Evolutionary conservation across 1,140 invertebrate species (phyloP).

Genomic region (Galleria mellonella): DNA sequence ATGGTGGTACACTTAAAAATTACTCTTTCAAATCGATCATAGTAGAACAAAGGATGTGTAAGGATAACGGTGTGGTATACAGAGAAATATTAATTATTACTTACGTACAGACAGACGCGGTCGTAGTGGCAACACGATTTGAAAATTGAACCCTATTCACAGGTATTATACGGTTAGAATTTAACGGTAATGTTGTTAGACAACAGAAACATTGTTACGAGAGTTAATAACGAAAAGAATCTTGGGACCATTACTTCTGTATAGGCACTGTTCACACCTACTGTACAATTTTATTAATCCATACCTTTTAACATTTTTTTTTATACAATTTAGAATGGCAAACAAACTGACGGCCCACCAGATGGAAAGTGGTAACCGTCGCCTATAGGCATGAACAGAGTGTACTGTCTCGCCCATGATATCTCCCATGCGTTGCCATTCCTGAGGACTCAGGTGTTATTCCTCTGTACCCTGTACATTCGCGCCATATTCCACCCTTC

Average conservation of each 20-base stretch:
- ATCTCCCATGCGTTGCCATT: no score
- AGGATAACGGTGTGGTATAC: slow-evolving; percentile 33
- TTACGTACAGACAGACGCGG: slow-evolving; percentile 21
- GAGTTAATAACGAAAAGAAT: slow-evolving; percentile 53
- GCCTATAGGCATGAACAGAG: no score
- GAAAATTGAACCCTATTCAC: not conserved
- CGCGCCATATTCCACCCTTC: no score
- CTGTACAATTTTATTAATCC: not conserved
- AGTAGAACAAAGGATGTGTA: slow-evolving; percentile 32
- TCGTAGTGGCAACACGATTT: not conserved
- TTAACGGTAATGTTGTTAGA: not conserved
- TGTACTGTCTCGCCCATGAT: no score
- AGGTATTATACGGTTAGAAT: slow-evolving; percentile 12
- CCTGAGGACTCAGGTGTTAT: no score
- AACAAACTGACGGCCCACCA: no score
- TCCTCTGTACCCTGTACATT: no score
- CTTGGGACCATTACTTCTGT: slow-evolving; percentile 44
- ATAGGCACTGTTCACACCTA: slow-evolving; percentile 9
- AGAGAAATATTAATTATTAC: slow-evolving; percentile 44
- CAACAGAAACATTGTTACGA: slow-evolving; percentile 11
- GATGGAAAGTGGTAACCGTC: no score
- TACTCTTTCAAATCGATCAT: slow-evolving; percentile 20
- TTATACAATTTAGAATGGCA: no score
- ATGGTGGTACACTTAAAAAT: slow-evolving; percentile 11
- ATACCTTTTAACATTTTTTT: not conserved